A percentile compares a stretch with the other conserved stretches of the same genome.
phyloP scores from a whole-genome alignment of 2,797 vertebrate genomes.

The Poecilia wingei region DNA sequence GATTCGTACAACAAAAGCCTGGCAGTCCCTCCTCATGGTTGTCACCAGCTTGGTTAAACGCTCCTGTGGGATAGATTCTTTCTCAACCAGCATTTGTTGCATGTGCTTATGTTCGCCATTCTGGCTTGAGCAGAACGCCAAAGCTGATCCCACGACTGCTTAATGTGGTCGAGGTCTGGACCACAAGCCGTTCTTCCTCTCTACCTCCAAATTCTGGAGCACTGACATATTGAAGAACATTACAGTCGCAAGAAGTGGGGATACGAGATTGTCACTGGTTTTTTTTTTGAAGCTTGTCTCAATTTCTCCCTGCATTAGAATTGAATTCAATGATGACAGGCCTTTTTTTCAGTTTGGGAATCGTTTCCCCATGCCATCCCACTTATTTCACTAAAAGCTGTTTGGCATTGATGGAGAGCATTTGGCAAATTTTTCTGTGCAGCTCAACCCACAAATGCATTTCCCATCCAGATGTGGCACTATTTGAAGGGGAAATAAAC shows the following conservation, averaged over 20 bases:
- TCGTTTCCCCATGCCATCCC: neutral
- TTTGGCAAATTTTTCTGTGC: neutral
- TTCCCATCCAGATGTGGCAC: neutral
- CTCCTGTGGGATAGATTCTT: neutral
- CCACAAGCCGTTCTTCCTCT: neutral
- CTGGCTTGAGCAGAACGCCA: neutral
- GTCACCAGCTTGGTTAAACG: neutral
- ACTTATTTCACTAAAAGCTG: neutral
- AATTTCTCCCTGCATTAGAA: neutral
- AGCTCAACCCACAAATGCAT: neutral
- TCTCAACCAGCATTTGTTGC: neutral
- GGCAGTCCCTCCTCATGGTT: neutral
- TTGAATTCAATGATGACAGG: neutral
- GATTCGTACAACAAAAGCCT: neutral
- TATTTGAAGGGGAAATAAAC: neutral
- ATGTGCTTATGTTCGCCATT: neutral
- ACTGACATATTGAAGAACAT: neutral
- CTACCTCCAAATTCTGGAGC: neutral
- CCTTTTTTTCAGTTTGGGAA: neutral
- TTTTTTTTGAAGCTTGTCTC: neutral
- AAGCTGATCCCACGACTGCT: neutral
- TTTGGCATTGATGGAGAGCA: neutral
- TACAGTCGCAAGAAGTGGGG: neutral
- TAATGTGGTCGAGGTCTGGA: neutral
- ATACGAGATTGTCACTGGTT: neutral